Conservation (phyloP, 2,113 vertebrate genomes). For the Epinephelus fuscoguttatus region DNA sequence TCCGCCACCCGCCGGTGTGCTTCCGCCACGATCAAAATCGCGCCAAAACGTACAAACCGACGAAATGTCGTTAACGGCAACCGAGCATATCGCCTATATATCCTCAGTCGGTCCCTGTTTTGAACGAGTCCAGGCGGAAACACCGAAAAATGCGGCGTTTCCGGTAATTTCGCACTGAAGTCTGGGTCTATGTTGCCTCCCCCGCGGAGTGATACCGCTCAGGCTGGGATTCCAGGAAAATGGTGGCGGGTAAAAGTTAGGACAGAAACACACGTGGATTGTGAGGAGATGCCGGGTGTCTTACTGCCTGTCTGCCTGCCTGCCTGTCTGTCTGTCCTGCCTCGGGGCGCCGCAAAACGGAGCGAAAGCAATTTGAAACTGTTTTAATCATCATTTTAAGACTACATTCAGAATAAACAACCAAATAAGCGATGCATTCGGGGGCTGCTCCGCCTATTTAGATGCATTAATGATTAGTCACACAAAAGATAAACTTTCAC, state of each 20-base stretch:
- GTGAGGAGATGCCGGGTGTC: constrained; percentile 77
- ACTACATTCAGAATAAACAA: accelerated
- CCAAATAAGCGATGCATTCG: neutral
- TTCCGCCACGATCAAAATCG: constrained; percentile 74
- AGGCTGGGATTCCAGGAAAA: constrained; percentile 81
- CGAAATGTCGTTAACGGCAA: accelerated
- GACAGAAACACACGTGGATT: constrained; percentile 77
- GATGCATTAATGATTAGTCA: neutral
- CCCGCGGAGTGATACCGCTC: constrained; percentile 70
- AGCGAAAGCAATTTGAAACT: neutral
- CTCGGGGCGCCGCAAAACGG: neutral
- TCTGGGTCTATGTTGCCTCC: constrained; percentile 28
- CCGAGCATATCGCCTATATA: accelerated
- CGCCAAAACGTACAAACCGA: constrained; percentile 78
- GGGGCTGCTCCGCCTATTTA: neutral
- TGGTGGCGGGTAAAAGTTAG: constrained; percentile 75
- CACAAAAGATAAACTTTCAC: neutral
- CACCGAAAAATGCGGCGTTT: accelerated
- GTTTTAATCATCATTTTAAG: neutral
- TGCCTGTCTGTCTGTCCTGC: neutral
- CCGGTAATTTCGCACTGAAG: accelerated
- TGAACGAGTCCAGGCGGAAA: constrained; percentile 8
- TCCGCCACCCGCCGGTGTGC: constrained; percentile 6
- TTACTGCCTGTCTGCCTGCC: constrained; percentile 50
- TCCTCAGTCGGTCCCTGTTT: accelerated